A percentile compares a stretch with the other conserved stretches of the same genome.
Conservation (phyloP, 1,140 invertebrate species). For the Listronotus oregonensis region DNA sequence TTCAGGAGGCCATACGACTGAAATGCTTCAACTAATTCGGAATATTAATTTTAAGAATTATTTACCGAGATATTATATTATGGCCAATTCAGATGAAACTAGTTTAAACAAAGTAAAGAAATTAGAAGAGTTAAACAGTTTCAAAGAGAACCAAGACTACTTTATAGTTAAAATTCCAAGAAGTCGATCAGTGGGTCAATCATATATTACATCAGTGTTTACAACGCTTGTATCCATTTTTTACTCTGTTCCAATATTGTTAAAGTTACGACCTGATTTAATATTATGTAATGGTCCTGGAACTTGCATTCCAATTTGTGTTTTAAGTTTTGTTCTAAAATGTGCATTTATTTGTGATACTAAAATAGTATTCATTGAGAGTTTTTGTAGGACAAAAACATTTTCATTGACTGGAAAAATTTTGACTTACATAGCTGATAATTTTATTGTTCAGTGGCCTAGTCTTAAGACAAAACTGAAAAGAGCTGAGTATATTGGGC, state of each 20-base stretch:
- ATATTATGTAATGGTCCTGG: constrained; percentile 94
- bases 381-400: constrained; percentile 87
- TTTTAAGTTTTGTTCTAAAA: constrained; percentile 49
- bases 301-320: constrained; percentile 77
- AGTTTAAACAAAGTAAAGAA: constrained; percentile 70
- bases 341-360: constrained; percentile 66
- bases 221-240: constrained; percentile 76
- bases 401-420: constrained; percentile 90
- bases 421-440: constrained; percentile 80
- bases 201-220: constrained; percentile 77
- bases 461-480: constrained; percentile 49
- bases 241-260: constrained; percentile 71
- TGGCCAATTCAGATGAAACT: constrained; percentile 78
- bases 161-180: constrained; percentile 72
- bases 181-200: constrained; percentile 86
- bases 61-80: constrained; percentile 74
- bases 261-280: constrained; percentile 73
- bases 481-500: constrained; percentile 53
- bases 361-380: constrained; percentile 91
- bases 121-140: constrained; percentile 57
- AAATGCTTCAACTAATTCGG: constrained; percentile 78
- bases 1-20: constrained; percentile 79
- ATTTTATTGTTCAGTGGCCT: constrained; percentile 92
- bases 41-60: constrained; percentile 66
- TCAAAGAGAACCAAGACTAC: constrained; percentile 55